These are phyloP conservation scores for Thecophora atra DNA, from an alignment of 2,888 invertebrate genomes.

Conservation along the genomic window DNA sequence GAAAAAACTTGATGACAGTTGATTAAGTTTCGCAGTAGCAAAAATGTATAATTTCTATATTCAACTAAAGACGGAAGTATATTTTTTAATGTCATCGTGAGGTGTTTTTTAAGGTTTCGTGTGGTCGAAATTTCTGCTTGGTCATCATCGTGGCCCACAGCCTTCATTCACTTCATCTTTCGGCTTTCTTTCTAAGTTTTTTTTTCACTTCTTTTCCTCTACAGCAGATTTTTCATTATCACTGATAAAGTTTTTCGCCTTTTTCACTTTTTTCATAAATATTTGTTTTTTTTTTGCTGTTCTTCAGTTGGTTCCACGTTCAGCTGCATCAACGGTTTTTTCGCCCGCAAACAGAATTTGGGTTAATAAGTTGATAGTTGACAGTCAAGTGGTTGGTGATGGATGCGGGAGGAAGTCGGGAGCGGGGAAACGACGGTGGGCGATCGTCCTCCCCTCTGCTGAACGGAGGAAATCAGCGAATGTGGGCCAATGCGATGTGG, in stretches of 20 bases:
- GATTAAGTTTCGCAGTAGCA: no score
- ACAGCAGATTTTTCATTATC: not conserved
- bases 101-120: not conserved
- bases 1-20: no score
- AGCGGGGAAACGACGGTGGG: not conserved
- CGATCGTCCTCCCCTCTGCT: not conserved
- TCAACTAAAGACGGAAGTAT: not conserved
- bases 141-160: no score
- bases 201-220: not conserved
- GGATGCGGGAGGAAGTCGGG: not conserved
- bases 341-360: constrained; percentile 6
- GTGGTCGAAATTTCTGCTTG: not conserved
- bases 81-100: not conserved
- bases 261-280: not conserved
- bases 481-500: not conserved
- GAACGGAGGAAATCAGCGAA: not conserved
- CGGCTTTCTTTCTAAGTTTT: not conserved
- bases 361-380: constrained; percentile 9
- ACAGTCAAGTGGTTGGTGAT: not conserved
- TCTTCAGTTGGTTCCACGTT: not conserved
- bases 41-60: no score
- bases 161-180: not conserved
- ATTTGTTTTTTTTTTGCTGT: not conserved
- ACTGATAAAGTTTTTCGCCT: not conserved
- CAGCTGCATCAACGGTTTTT: not conserved